phyloP scores from a whole-genome alignment of 2,888 invertebrate species.

The Amphimallon solstitiale region DNA sequence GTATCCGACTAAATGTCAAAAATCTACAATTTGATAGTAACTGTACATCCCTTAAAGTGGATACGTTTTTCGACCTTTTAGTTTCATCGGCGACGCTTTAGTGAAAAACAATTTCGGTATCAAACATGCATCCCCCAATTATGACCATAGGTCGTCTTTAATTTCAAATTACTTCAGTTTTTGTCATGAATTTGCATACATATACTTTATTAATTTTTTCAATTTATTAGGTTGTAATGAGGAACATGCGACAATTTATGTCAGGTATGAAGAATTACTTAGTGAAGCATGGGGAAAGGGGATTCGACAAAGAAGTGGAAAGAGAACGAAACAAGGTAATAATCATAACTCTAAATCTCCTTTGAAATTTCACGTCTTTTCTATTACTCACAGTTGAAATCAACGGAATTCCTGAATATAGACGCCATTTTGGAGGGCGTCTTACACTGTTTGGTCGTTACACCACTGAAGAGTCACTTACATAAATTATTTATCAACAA shows the following conservation, averaged over 20 bases:
- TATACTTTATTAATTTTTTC: not conserved
- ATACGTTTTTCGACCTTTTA: too few relatives aligned
- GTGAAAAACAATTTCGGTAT: too few relatives aligned
- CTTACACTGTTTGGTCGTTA: conserved; percentile 90
- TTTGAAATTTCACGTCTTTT: conserved; percentile 20
- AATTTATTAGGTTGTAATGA: conserved; percentile 75
- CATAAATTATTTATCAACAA: conserved; percentile 88
- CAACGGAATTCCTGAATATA: conserved; percentile 93
- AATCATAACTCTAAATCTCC: conserved; percentile 7
- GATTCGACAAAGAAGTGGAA: conserved; percentile 91
- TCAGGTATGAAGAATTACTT: conserved; percentile 98
- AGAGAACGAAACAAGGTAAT: conserved; percentile 81
- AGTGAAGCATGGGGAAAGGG: conserved; percentile 94
- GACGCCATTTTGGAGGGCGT: conserved; percentile 96
- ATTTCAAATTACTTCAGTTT: too few relatives aligned
- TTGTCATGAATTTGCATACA: too few relatives aligned
- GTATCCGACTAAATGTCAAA: too few relatives aligned
- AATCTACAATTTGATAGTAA: too few relatives aligned
- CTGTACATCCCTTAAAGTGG: too few relatives aligned
- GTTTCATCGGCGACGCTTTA: too few relatives aligned
- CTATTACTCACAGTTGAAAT: conserved; percentile 71
- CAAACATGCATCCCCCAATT: too few relatives aligned
- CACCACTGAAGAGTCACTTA: conserved; percentile 84
- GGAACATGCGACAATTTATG: conserved; percentile 96
- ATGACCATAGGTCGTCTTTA: too few relatives aligned